A percentile compares a stretch with the other conserved stretches of the same genome.
Evolutionary conservation across 2,113 vertebrate genomes (phyloP).

Genomic region (Saimiri boliviensis): DNA sequence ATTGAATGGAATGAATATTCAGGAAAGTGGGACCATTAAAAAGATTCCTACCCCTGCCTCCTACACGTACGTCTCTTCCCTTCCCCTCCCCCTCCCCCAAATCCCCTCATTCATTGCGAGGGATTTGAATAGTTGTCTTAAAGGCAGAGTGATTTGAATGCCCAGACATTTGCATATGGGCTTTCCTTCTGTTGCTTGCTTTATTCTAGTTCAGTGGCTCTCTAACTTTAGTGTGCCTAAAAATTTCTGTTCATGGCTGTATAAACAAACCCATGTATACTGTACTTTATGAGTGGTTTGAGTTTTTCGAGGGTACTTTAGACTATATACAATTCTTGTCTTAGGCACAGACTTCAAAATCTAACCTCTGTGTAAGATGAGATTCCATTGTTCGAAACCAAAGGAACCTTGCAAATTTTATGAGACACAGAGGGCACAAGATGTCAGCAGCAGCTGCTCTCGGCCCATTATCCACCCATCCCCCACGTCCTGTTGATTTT

Average conservation of each 20-base stretch:
- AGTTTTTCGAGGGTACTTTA: constrained; percentile 62
- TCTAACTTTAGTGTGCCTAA: constrained; percentile 74
- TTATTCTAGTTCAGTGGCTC: constrained; percentile 66
- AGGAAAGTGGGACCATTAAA: not conserved
- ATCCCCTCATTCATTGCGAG: constrained; percentile 31
- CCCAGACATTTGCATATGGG: constrained; percentile 67
- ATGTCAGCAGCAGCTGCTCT: constrained; percentile 66
- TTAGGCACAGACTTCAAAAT: constrained; percentile 36
- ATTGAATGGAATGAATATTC: not conserved
- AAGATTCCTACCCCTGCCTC: not conserved
- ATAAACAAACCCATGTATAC: constrained; percentile 49
- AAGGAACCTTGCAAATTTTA: constrained; percentile 68
- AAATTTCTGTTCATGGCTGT: constrained; percentile 65
- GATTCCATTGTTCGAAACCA: constrained; percentile 68
- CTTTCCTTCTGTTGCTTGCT: constrained; percentile 68
- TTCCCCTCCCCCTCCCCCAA: not conserved
- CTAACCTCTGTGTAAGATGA: constrained; percentile 45
- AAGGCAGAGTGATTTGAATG: constrained; percentile 68
- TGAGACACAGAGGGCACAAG: constrained; percentile 62
- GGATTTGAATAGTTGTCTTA: constrained; percentile 60
- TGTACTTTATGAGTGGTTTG: constrained; percentile 51
- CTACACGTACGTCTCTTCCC: not conserved
- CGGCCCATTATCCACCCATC: constrained; percentile 31
- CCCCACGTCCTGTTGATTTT: constrained; percentile 60
- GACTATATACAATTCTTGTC: constrained; percentile 42